These are phyloP conservation scores for Lacerta bilineata DNA, from an alignment of 2,797 vertebrate species.

Conservation along the genomic window DNA sequence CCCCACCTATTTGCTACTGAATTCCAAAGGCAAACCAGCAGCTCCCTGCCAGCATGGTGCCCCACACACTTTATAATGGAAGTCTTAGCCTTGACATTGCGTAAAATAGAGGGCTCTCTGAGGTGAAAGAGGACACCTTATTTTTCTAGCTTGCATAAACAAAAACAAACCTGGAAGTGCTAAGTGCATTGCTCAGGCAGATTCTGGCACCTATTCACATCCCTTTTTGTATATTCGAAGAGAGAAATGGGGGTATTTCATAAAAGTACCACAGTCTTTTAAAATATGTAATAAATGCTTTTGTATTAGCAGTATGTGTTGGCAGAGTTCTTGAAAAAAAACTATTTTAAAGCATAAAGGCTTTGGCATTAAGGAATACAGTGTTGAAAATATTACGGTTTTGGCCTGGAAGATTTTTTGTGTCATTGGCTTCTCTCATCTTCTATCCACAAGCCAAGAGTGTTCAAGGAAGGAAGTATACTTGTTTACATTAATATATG, in stretches of 20 bases:
- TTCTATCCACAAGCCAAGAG: conserved; percentile 29
- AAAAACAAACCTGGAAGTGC: not conserved
- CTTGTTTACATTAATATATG: conserved; percentile 35
- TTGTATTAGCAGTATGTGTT: conserved; percentile 36
- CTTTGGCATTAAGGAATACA: conserved; percentile 35
- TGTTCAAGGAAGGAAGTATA: not conserved
- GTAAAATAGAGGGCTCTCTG: too few species aligned
- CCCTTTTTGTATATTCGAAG: conserved; percentile 30
- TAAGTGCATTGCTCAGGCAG: not conserved
- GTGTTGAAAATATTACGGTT: conserved; percentile 41
- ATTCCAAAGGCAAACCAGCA: not conserved
- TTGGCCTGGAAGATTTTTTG: conserved; percentile 34
- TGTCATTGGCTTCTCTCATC: conserved; percentile 30
- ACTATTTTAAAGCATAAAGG: conserved; percentile 12
- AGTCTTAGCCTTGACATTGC: too few species aligned
- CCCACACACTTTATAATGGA: too few species aligned
- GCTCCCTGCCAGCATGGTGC: too few species aligned
- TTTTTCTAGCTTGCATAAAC: not conserved
- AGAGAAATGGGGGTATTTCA: conserved; percentile 51
- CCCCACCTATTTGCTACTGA: not conserved
- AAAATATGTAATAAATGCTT: conserved; percentile 49
- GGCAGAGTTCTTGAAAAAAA: conserved; percentile 38
- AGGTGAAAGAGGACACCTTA: too few species aligned
- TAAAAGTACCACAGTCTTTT: conserved; percentile 46
- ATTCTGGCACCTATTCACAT: not conserved